Evolutionary conservation across 2,888 invertebrate genomes (phyloP), one percentile per base, ranked within the genome.

Genomic region (Drosophila buzzatii): DNA sequence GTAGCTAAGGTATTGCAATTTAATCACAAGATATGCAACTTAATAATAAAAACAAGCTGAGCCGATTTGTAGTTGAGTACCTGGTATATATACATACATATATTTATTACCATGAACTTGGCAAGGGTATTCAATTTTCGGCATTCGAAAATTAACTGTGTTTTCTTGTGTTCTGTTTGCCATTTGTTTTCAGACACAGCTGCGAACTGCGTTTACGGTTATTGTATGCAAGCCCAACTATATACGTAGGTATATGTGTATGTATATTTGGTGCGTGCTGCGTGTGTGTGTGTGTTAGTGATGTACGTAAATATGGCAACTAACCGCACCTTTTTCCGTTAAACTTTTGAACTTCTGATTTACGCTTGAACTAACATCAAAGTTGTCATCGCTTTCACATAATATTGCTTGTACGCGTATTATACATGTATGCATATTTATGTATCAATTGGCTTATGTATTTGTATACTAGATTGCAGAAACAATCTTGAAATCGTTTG

Each of bases 291-390:
- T 20, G 9, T 51, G 8, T 55, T 39, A 27, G 14, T 44, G n/a
- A 23, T 18, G 35, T 44, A 49, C 42, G 41, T 52, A 52, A 31
- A 63, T 68, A 62, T 68, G 56, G 58, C 51, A 69, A 72, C 59
- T 71, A 85, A 73, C 83, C 83, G 80, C 83, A 68, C 83, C 83
- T 83, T 77, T 85, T 89, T 77, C 82, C 83, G 86, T 74, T 83
- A 85, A 85, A 53, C 83, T 83, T 51, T 80, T 80, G 59, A 74
- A 76, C 89, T 79, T 79, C 55, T 67, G 70, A 64, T 75, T 70
- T 68, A 80, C 70, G 82, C 73, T 73, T 79, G 60, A 83, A 65
- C 71, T 80, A 65, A 77, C 69, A 85, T 70, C 73, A 58, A 69
- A 68, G 45, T 27, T 18, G 35, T 41, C 53, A 18, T 59, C 53